Evolutionary conservation across 2,797 vertebrate genomes (phyloP).

Genomic region (Etheostoma nigrum): DNA sequence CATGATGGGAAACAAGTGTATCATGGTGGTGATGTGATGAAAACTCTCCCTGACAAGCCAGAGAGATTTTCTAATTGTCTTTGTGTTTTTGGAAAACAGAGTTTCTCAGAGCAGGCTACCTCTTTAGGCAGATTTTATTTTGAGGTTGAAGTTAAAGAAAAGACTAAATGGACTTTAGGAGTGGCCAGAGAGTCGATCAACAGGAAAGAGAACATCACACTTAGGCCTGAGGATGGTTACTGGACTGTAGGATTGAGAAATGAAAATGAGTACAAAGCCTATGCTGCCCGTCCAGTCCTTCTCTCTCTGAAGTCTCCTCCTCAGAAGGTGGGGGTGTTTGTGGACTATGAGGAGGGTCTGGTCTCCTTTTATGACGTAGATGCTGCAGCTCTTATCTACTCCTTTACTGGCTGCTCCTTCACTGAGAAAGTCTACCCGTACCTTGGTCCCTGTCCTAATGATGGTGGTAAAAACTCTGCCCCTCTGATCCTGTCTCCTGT

Average conservation of each 20-base stretch:
- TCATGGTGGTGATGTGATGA: background rate
- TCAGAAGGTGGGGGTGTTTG: constrained; percentile 32
- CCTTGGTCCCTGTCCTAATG: background rate
- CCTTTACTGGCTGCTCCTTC: constrained; percentile 23
- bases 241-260: constrained; percentile 10
- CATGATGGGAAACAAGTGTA: background rate
- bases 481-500: background rate
- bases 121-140: constrained; percentile 18
- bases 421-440: background rate
- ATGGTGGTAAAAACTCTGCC: background rate
- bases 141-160: constrained; percentile 22
- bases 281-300: rapidly evolving
- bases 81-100: background rate
- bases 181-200: constrained; percentile 11
- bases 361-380: constrained; percentile 23
- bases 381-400: constrained; percentile 20
- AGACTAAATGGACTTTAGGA: constrained; percentile 2
- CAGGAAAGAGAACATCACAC: background rate
- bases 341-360: constrained; percentile 23
- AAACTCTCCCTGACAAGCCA: background rate
- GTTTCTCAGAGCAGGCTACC: constrained; percentile 16
- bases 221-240: background rate
- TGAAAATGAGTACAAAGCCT: background rate
- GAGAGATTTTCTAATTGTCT: background rate
- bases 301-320: background rate